Percentiles rank a stretch among this genome's conserved stretches.
Evolutionary conservation across 2,797 vertebrate species (phyloP).

Genomic region (Halcyon badia): DNA sequence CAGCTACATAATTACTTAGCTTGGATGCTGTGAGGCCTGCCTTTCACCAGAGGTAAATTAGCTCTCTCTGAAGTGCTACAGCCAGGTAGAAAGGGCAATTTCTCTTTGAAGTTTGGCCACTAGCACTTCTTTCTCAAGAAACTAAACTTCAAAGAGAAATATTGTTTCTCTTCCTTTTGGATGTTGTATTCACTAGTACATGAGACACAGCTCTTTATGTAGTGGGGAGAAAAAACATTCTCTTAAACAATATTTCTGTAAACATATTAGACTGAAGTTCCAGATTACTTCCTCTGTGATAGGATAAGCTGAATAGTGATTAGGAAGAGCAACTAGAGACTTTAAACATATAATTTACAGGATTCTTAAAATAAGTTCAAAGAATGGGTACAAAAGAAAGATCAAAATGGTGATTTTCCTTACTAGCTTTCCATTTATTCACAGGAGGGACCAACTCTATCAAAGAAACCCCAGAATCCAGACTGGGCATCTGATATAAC

Average conservation of each 20-base stretch:
- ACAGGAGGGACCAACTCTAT: rapidly evolving
- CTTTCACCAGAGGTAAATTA: constrained; percentile 58
- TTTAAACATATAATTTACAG: background rate
- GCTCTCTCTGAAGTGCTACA: constrained; percentile 46
- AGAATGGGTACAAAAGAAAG: background rate
- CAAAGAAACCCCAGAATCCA: background rate
- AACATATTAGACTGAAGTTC: background rate
- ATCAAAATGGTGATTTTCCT: background rate
- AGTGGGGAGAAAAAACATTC: rapidly evolving
- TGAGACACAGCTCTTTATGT: background rate
- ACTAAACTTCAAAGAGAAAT: constrained; percentile 59
- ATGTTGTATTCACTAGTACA: background rate
- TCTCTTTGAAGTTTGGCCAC: constrained; percentile 71
- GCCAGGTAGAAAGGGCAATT: constrained; percentile 43
- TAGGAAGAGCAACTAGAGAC: background rate
- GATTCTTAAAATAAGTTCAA: background rate
- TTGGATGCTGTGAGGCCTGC: background rate
- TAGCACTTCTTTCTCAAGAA: constrained; percentile 42
- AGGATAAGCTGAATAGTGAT: background rate
- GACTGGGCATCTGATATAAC: background rate
- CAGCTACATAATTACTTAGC: constrained; percentile 12
- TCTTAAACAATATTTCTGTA: background rate
- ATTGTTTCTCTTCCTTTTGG: constrained; percentile 33
- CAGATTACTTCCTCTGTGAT: background rate
- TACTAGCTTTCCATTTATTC: background rate